Percentiles rank a stretch among this genome's conserved stretches.
Conservation (phyloP, 2,797 vertebrate genomes). For the Kryptolebias ocellatus region DNA sequence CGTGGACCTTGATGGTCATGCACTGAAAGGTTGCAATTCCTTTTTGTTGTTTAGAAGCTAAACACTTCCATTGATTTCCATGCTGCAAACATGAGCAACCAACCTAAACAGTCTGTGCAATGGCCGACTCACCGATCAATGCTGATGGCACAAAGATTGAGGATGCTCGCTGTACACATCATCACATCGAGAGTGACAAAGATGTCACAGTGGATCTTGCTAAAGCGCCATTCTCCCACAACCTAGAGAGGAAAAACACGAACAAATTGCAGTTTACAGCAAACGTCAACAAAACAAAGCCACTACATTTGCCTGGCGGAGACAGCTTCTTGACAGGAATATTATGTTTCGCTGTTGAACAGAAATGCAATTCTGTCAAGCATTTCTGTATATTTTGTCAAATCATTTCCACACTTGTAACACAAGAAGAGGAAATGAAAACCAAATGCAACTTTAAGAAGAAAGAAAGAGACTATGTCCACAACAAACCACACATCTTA, state of each 20-base stretch:
- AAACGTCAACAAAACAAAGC: conserved; percentile 40
- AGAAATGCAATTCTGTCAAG: conserved; percentile 31
- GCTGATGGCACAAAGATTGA: conserved; percentile 99
- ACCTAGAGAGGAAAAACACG: conserved; percentile 83
- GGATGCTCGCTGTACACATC: conserved; percentile 99
- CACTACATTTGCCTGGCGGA: neutral
- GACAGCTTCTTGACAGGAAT: conserved; percentile 17
- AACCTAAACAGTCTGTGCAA: conserved; percentile 30
- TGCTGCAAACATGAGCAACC: conserved; percentile 35
- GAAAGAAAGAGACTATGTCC: neutral
- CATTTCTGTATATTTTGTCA: conserved; percentile 3
- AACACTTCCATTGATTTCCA: conserved; percentile 55
- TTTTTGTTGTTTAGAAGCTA: conserved; percentile 36
- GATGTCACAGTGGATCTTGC: conserved; percentile 97
- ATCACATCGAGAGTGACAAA: conserved; percentile 98
- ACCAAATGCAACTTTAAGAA: conserved; percentile 7
- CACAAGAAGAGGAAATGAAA: conserved; percentile 4
- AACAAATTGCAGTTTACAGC: conserved; percentile 51
- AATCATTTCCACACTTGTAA: conserved; percentile 24
- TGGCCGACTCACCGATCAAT: conserved; percentile 92
- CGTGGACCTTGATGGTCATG: conserved; percentile 6
- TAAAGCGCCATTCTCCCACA: conserved; percentile 97
- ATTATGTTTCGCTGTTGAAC: conserved; percentile 17
- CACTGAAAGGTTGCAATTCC: conserved; percentile 16
- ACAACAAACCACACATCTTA: no score